Evolutionary conservation across 2,888 invertebrate species (phyloP), one percentile per base, ranked within the genome.

Genomic region (Morpho deidamia): DNA sequence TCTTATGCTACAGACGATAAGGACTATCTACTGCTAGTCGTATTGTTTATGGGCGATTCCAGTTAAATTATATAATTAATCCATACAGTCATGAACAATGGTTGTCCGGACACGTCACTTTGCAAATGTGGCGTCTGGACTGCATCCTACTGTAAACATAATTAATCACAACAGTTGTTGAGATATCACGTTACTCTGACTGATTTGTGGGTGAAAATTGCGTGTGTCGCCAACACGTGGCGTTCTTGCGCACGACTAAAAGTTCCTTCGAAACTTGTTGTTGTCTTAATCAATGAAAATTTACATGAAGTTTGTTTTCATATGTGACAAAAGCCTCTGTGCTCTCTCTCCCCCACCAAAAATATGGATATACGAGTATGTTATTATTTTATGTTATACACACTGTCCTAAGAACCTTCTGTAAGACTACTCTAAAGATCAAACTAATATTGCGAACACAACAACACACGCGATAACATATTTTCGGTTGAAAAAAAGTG

Each of bases 71-170:
- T 57, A 62, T 52, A 62, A 63, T 58, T 60, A 62, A 63, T 60
- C 58, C 57, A 55, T 51, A 61, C 60, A 63, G 58, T 59, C 52
- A 55, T 54, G 65, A 67, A 82, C 81, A 81, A 81, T 81, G 74
- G 68, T 66, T 71, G 74, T 75, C 78, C 78, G 79, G 81, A 76
- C 79, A 77, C 82, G 81, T 82, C 77, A 77, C 68, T 56, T 42
- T 53, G 60, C 63, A 66, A 68, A 66, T 69, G 71, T 66, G 69
- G 63, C 70, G 83, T 84, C 84, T 83, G 80, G 74, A 56, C 68
- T 68, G 72, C 78, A 83, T 84, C 83, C 81, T 83, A 68, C 69
- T 67, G 59, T 65, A 63, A 66, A 69, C 65, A 70, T 61, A 63
- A 74, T 78, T 78, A 75, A 75, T 75, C 71, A 73, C 67, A 63